Evolutionary conservation across 2,888 invertebrate species (phyloP).

Genomic region (Temnothorax rugatulus): DNA sequence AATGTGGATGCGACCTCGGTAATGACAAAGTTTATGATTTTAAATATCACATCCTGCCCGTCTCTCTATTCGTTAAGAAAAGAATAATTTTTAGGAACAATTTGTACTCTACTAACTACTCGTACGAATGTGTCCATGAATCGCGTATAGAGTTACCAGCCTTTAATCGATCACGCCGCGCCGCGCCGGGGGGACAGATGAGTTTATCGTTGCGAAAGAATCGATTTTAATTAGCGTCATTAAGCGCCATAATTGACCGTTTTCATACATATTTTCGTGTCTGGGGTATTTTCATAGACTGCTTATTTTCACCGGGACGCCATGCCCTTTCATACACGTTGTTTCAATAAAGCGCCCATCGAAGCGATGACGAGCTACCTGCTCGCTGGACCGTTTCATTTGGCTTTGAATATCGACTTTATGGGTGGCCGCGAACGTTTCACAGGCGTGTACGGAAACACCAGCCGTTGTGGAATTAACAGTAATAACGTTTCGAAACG

Average conservation of each 20-base stretch:
- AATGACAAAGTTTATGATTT: not conserved
- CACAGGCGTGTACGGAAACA: slow-evolving; percentile 24
- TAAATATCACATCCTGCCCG: not conserved
- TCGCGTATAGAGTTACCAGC: not conserved
- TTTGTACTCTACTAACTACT: not conserved
- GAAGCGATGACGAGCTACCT: slow-evolving; percentile 29
- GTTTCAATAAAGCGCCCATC: slow-evolving; percentile 37
- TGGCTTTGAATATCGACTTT: slow-evolving; percentile 48
- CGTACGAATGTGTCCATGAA: not conserved
- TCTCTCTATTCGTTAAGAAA: not conserved
- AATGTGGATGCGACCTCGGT: not conserved
- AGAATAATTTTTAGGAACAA: not conserved
- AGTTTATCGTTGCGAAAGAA: not conserved
- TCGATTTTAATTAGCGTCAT: slow-evolving; percentile 37
- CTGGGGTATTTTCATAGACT: slow-evolving; percentile 32
- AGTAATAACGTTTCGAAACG: slow-evolving; percentile 38
- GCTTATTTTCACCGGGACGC: not conserved
- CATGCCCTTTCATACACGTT: slow-evolving; percentile 23
- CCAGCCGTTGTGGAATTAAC: slow-evolving; percentile 31
- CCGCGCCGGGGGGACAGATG: not conserved
- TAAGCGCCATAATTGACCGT: not conserved
- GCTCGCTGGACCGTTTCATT: slow-evolving; percentile 40
- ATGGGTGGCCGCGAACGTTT: slow-evolving; percentile 32
- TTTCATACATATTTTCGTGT: slow-evolving; percentile 36
- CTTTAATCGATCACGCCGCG: slow-evolving; percentile 6